Evolutionary conservation across 2,113 vertebrate species (phyloP).

Genomic region (Lepisosteus osseus): DNA sequence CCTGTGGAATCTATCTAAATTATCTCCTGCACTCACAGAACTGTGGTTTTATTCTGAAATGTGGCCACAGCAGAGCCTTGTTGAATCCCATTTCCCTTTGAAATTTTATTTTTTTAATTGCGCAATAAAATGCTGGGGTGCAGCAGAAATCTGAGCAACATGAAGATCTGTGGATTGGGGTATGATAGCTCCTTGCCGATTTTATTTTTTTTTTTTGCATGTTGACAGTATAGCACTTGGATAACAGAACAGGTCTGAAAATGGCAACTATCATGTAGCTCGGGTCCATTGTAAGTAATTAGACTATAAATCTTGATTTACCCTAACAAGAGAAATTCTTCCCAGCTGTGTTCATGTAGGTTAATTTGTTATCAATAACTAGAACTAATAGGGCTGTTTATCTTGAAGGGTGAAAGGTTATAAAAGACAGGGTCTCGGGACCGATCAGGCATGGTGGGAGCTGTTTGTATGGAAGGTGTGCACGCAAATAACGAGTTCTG

Average conservation of each 20-base stretch:
- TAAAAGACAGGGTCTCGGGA: slow-evolving; percentile 18
- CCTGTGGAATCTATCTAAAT: too few species aligned
- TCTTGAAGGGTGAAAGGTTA: slow-evolving; percentile 30
- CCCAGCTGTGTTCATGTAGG: slow-evolving; percentile 34
- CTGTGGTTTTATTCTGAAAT: too few species aligned
- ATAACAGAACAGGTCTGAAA: background rate
- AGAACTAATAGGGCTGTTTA: slow-evolving; percentile 32
- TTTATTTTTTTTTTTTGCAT: background rate
- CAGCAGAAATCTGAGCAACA: slow-evolving; percentile 1
- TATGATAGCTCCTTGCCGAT: background rate
- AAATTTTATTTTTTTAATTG: background rate
- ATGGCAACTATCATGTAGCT: slow-evolving; percentile 10
- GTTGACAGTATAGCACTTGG: background rate
- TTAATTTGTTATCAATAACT: slow-evolving; percentile 45
- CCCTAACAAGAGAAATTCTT: slow-evolving; percentile 19
- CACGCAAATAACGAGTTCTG: slow-evolving; percentile 51
- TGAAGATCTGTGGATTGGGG: slow-evolving; percentile 2
- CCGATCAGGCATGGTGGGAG: background rate
- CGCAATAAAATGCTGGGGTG: background rate
- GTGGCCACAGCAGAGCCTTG: background rate
- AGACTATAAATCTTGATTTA: slow-evolving; percentile 26
- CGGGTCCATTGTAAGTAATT: slow-evolving; percentile 27
- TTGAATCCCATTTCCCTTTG: background rate
- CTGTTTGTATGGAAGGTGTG: slow-evolving; percentile 14
- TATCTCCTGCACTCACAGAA: too few species aligned